Evolutionary conservation across 2,888 invertebrate species (phyloP).

Genomic region (Pandemis cinnamomeana): DNA sequence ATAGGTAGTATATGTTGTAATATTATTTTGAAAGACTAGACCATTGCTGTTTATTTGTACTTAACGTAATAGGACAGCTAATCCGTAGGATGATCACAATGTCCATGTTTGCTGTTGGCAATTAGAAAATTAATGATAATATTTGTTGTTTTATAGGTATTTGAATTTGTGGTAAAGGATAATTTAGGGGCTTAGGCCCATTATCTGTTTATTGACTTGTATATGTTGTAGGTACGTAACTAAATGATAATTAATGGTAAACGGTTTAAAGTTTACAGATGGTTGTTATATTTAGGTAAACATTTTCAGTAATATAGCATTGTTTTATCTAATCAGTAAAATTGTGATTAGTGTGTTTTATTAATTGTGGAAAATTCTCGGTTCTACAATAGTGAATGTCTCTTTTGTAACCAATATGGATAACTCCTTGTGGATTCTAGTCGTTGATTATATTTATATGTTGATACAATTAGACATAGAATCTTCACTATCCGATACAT

Average conservation of each 20-base stretch:
- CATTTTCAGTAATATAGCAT: conserved; percentile 69
- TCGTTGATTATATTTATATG: conserved; percentile 19
- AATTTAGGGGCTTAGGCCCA: conserved; percentile 77
- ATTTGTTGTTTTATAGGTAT: conserved; percentile 60
- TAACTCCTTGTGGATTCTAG: conserved; percentile 15
- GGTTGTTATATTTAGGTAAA: conserved; percentile 83
- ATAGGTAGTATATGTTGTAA: conserved; percentile 81
- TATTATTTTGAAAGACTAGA: conserved; percentile 66
- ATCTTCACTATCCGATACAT: conserved; percentile 69
- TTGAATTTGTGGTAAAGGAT: conserved; percentile 57
- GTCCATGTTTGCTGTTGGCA: conserved; percentile 43
- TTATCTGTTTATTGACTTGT: conserved; percentile 58
- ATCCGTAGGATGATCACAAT: conserved; percentile 47
- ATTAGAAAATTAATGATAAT: conserved; percentile 47
- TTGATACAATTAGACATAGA: conserved; percentile 58
- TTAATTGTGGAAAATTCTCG: conserved; percentile 48
- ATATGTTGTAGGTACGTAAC: conserved; percentile 64
- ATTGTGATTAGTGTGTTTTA: conserved; percentile 17
- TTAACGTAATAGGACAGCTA: conserved; percentile 44
- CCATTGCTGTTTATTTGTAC: conserved; percentile 51
- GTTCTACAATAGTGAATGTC: conserved; percentile 66
- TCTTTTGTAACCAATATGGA: conserved; percentile 44
- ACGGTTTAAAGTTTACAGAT: conserved; percentile 80
- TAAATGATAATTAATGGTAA: conserved; percentile 63
- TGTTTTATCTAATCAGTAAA: conserved; percentile 46